Evolutionary conservation across 2,113 vertebrate genomes (phyloP).

Genomic region (Tetrao urogallus): DNA sequence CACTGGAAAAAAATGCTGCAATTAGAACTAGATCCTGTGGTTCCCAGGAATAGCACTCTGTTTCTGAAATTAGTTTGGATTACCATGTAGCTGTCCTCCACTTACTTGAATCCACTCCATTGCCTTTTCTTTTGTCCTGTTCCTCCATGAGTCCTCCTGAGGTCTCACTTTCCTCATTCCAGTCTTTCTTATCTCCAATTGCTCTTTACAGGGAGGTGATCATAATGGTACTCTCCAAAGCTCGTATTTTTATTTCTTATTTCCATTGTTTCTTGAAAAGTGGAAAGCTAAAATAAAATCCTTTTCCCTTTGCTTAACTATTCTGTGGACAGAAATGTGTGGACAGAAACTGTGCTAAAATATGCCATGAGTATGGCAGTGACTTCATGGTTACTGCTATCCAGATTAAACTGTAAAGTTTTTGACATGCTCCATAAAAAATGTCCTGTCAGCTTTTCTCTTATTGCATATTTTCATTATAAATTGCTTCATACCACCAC

Average conservation of each 20-base stretch:
- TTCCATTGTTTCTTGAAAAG: neutral
- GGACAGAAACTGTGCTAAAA: no score
- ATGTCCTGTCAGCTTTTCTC: slow-evolving; percentile 30
- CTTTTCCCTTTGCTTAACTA: neutral
- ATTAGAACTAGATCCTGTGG: neutral
- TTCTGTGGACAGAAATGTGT: slow-evolving; percentile 20
- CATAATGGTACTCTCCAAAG: neutral
- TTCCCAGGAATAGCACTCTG: neutral
- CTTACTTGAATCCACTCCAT: neutral
- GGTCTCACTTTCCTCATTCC: neutral
- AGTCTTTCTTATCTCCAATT: neutral
- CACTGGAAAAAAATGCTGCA: neutral
- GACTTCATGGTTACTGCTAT: slow-evolving; percentile 27
- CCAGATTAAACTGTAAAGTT: slow-evolving; percentile 29
- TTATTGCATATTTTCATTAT: neutral
- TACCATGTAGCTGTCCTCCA: neutral
- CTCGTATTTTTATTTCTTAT: neutral
- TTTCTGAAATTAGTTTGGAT: neutral
- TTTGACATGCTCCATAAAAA: slow-evolving; percentile 33
- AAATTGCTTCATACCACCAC: slow-evolving; percentile 3
- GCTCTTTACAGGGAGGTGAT: neutral
- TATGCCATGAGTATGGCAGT: neutral
- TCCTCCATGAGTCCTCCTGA: neutral
- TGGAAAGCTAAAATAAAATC: neutral
- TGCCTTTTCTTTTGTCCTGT: neutral